Conservation (phyloP, 2,797 vertebrate genomes). For the Platyrinchus mystaceus region DNA sequence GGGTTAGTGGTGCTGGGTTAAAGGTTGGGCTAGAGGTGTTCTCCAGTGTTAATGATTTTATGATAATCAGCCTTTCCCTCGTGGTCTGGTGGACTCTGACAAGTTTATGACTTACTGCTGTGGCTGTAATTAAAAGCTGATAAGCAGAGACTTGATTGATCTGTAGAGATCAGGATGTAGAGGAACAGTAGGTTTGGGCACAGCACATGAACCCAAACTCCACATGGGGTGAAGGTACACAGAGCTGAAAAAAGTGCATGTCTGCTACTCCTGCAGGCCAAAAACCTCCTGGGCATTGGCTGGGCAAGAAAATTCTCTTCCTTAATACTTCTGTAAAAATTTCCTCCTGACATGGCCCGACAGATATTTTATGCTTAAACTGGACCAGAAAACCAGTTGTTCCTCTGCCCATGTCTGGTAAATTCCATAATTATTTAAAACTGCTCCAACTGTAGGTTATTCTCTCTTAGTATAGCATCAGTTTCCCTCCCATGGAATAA, state of each 20-base stretch:
- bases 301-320: neutral
- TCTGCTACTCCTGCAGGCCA: neutral
- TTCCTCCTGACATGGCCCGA: neutral
- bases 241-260: neutral
- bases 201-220: neutral
- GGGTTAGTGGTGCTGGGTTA: neutral
- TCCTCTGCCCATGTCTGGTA: neutral
- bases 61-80: neutral
- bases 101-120: neutral
- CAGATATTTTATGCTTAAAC: neutral
- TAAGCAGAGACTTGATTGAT: neutral
- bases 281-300: rapidly evolving
- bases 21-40: neutral
- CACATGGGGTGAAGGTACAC: rapidly evolving
- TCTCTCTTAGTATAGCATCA: neutral
- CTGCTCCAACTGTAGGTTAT: neutral
- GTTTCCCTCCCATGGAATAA: neutral
- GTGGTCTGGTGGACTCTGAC: neutral
- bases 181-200: neutral
- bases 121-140: neutral
- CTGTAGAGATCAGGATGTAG: rapidly evolving
- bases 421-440: neutral
- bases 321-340: neutral
- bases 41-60: neutral
- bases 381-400: neutral